Conservation (phyloP, 2,888 invertebrate species). For the Sclerodermus sp. region DNA sequence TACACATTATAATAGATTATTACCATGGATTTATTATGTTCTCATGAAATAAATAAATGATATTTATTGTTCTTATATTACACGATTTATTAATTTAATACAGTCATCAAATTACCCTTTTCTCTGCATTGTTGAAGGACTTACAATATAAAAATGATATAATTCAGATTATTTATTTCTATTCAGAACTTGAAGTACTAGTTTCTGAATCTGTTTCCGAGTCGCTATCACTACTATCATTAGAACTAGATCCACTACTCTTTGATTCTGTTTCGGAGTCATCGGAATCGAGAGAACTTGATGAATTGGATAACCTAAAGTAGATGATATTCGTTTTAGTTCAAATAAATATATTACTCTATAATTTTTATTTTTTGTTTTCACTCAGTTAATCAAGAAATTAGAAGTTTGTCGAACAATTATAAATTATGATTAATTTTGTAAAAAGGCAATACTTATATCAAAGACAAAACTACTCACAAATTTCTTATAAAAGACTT, state of each 20-base stretch:
- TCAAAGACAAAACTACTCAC: conserved; percentile 26
- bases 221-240: conserved; percentile 27
- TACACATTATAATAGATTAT: conserved; percentile 47
- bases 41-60: conserved; percentile 30
- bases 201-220: conserved; percentile 32
- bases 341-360: too few relatives aligned
- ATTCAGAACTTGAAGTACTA: conserved; percentile 28
- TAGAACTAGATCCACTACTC: conserved; percentile 28
- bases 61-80: conserved; percentile 18
- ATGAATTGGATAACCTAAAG: too few relatives aligned
- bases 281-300: too few relatives aligned
- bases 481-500: conserved; percentile 31
- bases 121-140: neutral
- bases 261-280: too few relatives aligned
- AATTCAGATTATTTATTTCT: conserved; percentile 15
- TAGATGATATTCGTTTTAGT: too few relatives aligned
- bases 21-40: conserved; percentile 47
- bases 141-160: neutral
- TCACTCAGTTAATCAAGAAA: too few relatives aligned
- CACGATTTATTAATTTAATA: neutral
- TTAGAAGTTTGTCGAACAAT: too few relatives aligned
- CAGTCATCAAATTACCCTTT: neutral
- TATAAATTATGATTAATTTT: too few relatives aligned
- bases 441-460: too few relatives aligned
- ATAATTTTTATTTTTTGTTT: too few relatives aligned